These are phyloP conservation scores for Aculops lycopersici DNA, from an alignment of 1,140 invertebrate genomes.

Conservation along the genomic window DNA sequence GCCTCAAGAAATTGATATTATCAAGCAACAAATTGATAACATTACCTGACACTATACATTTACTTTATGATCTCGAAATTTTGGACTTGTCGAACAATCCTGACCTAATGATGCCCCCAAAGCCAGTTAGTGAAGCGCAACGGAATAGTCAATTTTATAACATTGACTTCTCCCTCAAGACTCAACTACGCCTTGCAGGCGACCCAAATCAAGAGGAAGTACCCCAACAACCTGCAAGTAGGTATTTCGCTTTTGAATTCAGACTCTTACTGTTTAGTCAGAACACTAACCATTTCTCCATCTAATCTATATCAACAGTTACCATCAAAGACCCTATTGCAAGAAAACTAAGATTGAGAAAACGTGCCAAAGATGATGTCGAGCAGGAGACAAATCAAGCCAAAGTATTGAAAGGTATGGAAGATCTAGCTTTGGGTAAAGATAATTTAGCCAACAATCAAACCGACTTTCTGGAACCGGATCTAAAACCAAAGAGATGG, in stretches of 20 bases:
- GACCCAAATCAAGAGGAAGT: slow-evolving; percentile 40
- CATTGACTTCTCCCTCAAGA: slow-evolving; percentile 88
- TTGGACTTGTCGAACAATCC: slow-evolving; percentile 73
- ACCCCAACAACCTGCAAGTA: slow-evolving; percentile 19
- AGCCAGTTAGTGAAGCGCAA: slow-evolving; percentile 24
- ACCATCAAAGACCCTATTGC: slow-evolving; percentile 53
- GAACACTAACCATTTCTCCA: slow-evolving; percentile 1
- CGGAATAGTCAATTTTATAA: slow-evolving; percentile 83
- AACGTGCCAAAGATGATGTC: slow-evolving; percentile 28
- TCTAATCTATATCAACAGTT: slow-evolving; percentile 13
- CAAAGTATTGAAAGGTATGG: slow-evolving; percentile 87
- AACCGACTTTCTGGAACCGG: slow-evolving; percentile 1
- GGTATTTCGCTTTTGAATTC: no score
- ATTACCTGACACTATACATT: slow-evolving; percentile 80
- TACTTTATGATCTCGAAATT: slow-evolving; percentile 45
- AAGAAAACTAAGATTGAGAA: slow-evolving; percentile 49
- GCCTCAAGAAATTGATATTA: slow-evolving; percentile 69
- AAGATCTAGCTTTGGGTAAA: slow-evolving; percentile 73
- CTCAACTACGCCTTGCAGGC: slow-evolving; percentile 63
- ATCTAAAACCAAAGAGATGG: slow-evolving; percentile 27
- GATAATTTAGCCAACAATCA: slow-evolving; percentile 19
- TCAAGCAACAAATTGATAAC: slow-evolving; percentile 77
- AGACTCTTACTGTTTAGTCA: not conserved
- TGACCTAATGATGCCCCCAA: slow-evolving; percentile 85
- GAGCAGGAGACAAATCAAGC: slow-evolving; percentile 65